These are phyloP conservation scores for Fistularia tabacaria DNA, from an alignment of 2,797 vertebrate species.

Conservation along the genomic window DNA sequence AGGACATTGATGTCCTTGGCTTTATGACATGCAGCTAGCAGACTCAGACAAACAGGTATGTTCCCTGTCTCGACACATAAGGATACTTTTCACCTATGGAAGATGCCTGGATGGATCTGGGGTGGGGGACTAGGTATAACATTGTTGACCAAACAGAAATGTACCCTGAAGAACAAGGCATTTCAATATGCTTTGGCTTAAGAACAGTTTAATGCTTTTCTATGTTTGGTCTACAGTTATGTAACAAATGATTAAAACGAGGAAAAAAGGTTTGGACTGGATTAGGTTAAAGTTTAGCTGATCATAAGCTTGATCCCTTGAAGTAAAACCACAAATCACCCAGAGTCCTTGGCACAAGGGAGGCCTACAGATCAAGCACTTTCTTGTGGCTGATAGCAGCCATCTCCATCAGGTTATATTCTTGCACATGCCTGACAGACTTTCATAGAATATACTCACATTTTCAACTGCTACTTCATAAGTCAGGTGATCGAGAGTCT, in stretches of 20 bases:
- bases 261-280: too few species aligned
- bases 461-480: too few species aligned
- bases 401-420: too few species aligned
- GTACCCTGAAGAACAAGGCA: slow-evolving; percentile 12
- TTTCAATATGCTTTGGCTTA: not conserved
- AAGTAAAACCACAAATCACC: too few species aligned
- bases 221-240: slow-evolving; percentile 6
- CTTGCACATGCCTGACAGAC: too few species aligned
- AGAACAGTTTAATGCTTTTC: not conserved
- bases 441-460: too few species aligned
- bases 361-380: too few species aligned
- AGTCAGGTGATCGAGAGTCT: too few species aligned
- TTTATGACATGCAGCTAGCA: slow-evolving; percentile 23
- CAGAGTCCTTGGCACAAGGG: too few species aligned
- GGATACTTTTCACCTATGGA: slow-evolving; percentile 12
- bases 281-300: too few species aligned
- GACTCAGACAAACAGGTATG: slow-evolving; percentile 53
- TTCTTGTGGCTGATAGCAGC: too few species aligned
- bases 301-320: too few species aligned
- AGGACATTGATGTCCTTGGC: slow-evolving; percentile 49
- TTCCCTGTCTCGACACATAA: slow-evolving; percentile 46
- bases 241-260: not conserved
- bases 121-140: not conserved
- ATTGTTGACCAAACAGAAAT: not conserved
- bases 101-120: slow-evolving; percentile 2